Evolutionary conservation across 1,140 invertebrate genomes (phyloP).

Genomic region (Oryctes rhinoceros): DNA sequence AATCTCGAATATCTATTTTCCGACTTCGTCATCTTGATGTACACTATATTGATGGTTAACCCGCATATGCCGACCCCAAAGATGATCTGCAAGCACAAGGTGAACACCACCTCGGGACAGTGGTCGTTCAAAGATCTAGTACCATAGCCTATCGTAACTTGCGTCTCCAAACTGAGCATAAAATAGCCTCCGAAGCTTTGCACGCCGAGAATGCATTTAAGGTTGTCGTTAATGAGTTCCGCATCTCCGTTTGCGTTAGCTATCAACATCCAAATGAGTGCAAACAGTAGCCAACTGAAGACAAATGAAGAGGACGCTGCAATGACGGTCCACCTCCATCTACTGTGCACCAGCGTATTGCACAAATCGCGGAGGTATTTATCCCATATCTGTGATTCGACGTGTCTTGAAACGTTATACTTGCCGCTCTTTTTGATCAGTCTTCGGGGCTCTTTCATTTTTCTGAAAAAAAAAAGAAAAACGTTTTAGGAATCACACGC

Average conservation of each 20-base stretch:
- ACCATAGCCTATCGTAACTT: slow-evolving; percentile 75
- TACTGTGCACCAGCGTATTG: slow-evolving; percentile 69
- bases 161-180: slow-evolving; percentile 70
- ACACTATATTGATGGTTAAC: slow-evolving; percentile 67
- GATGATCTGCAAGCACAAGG: slow-evolving; percentile 70
- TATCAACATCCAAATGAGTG: slow-evolving; percentile 54
- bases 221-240: slow-evolving; percentile 45
- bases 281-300: slow-evolving; percentile 55
- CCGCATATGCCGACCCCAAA: slow-evolving; percentile 67
- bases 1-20: slow-evolving; percentile 64
- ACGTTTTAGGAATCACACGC: no score
- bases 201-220: slow-evolving; percentile 47
- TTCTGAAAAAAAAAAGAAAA: slow-evolving; percentile 34
- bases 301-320: slow-evolving; percentile 59
- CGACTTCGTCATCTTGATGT: slow-evolving; percentile 68
- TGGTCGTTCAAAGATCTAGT: slow-evolving; percentile 81
- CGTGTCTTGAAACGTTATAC: slow-evolving; percentile 44
- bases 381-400: slow-evolving; percentile 40
- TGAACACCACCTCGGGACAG: slow-evolving; percentile 83
- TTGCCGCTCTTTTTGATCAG: slow-evolving; percentile 47
- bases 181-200: slow-evolving; percentile 65
- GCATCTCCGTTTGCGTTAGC: slow-evolving; percentile 51
- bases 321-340: slow-evolving; percentile 68
- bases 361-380: slow-evolving; percentile 69
- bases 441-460: slow-evolving; percentile 14